Conservation (phyloP, 1,140 invertebrate species). For the Drosophila arizonae region DNA sequence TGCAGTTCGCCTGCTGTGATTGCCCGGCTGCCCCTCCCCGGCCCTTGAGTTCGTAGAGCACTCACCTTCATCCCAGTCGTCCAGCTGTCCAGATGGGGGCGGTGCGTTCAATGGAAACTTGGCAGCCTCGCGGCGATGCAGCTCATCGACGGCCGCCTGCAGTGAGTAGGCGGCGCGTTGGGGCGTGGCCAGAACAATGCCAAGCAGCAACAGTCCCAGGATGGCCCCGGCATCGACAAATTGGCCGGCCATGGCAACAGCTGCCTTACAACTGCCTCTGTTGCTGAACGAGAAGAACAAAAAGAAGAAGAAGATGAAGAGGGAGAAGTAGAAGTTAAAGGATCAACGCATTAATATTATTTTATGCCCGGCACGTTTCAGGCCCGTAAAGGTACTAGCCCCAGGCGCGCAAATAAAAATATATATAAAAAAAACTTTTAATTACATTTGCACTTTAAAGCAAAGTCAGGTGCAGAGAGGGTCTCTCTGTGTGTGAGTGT, state of each 20-base stretch:
- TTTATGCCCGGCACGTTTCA: conserved; percentile 64
- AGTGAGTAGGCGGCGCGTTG: conserved; percentile 74
- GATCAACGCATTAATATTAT: conserved; percentile 46
- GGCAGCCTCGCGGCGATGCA: conserved; percentile 76
- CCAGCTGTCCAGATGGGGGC: conserved; percentile 49
- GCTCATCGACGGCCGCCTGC: conserved; percentile 78
- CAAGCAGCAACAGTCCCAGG: conserved; percentile 16
- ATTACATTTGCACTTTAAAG: conserved; percentile 78
- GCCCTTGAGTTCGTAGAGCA: not conserved
- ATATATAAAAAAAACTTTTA: conserved; percentile 56
- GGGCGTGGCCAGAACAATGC: conserved; percentile 45
- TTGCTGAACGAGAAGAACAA: not conserved
- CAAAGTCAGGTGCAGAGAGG: not conserved
- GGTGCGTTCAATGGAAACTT: conserved; percentile 77
- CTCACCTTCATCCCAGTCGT: conserved; percentile 82
- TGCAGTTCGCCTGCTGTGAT: not conserved
- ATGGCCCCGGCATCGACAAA: conserved; percentile 32
- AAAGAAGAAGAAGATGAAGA: not conserved
- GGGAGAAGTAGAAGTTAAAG: conserved; percentile 20
- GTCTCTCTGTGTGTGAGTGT: not conserved
- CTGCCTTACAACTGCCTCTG: conserved; percentile 22
- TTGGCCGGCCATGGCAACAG: conserved; percentile 42
- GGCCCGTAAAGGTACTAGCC: conserved; percentile 17
- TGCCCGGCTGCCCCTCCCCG: not conserved
- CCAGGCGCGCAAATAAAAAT: not conserved